These are phyloP conservation scores for Choloepus didactylus DNA, from an alignment of 2,797 vertebrate species.

Conservation along the genomic window DNA sequence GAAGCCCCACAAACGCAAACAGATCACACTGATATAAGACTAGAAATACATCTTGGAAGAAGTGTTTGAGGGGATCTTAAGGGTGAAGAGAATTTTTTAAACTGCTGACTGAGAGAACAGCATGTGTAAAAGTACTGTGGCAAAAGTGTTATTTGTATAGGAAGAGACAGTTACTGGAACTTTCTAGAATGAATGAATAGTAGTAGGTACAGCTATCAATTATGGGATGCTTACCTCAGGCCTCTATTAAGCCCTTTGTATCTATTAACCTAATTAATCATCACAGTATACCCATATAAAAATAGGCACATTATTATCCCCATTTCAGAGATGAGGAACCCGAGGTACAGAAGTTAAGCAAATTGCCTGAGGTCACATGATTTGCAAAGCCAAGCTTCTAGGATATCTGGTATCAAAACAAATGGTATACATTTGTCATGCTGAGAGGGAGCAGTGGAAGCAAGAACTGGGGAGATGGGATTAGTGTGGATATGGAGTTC, in stretches of 20 bases:
- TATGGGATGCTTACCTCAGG: background rate
- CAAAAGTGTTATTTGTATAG: background rate
- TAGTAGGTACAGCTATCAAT: background rate
- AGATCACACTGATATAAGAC: background rate
- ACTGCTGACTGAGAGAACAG: background rate
- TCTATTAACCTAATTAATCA: constrained; percentile 1
- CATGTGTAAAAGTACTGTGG: background rate
- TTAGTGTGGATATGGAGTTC: background rate
- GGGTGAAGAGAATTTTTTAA: background rate
- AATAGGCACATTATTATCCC: background rate
- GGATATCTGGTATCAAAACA: background rate
- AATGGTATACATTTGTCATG: background rate
- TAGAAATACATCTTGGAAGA: background rate
- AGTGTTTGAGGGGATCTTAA: background rate
- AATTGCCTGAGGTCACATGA: background rate
- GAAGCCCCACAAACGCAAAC: background rate
- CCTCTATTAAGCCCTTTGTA: background rate
- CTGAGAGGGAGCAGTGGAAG: background rate
- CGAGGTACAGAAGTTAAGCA: background rate
- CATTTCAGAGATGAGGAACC: background rate
- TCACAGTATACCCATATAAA: background rate
- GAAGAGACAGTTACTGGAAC: background rate
- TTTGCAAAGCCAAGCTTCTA: background rate
- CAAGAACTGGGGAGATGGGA: background rate
- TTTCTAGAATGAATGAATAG: background rate